phyloP scores from a whole-genome alignment of 1,140 invertebrate genomes.

The Drosophila littoralis region DNA sequence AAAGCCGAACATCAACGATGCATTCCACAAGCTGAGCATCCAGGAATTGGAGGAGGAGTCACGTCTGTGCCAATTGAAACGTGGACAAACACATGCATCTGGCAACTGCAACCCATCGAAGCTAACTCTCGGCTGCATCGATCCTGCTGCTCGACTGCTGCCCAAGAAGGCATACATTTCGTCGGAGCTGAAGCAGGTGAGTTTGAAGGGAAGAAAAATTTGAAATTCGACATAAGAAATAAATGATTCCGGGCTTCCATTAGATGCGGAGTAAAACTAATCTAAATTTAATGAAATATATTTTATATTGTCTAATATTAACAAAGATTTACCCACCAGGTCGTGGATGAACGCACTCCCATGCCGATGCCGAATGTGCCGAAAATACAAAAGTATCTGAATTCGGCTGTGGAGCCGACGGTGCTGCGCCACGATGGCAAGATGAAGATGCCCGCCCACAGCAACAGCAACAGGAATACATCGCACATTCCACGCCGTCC shows the following conservation, averaged over 20 bases:
- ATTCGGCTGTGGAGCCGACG: conserved; percentile 66
- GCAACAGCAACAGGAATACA: not conserved
- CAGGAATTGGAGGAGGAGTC: conserved; percentile 67
- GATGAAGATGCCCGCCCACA: conserved; percentile 49
- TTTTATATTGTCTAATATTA: not conserved
- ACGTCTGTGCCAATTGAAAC: conserved; percentile 43
- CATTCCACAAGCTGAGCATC: conserved; percentile 41
- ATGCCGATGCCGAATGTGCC: conserved; percentile 71
- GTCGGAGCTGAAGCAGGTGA: conserved; percentile 74
- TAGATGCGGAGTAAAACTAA: too few relatives aligned
- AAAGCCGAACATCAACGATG: conserved; percentile 40
- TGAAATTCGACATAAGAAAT: not conserved
- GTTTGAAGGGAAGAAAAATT: not conserved
- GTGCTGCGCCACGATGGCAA: conserved; percentile 80
- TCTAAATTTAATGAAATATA: too few relatives aligned
- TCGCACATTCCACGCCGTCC: conserved; percentile 53
- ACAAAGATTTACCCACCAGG: conserved; percentile 36
- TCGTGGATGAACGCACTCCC: conserved; percentile 77
- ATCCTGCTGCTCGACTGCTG: conserved; percentile 37
- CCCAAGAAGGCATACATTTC: conserved; percentile 82
- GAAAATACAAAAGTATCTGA: conserved; percentile 76
- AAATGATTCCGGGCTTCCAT: not conserved
- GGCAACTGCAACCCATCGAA: conserved; percentile 2
- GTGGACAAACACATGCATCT: not conserved
- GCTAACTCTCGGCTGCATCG: conserved; percentile 23